Base-by-base conservation (phyloP, 2,113 vertebrate species). In the Empidonax traillii region DNA sequence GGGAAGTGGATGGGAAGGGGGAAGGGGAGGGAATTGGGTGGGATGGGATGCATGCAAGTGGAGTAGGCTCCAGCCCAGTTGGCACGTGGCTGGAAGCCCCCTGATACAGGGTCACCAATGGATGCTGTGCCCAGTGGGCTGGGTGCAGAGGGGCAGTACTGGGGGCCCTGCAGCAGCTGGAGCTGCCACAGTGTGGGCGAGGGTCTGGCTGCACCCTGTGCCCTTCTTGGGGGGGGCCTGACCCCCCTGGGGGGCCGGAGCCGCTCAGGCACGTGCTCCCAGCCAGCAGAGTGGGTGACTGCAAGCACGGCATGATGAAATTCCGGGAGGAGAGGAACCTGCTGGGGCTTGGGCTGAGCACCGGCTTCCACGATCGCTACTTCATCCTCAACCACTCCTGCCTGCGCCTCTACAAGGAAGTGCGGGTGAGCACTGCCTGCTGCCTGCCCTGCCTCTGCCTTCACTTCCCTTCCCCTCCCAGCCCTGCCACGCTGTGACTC, bases 271-370 rank as follows among this genome's bases (percentile, higher is more conserved):
- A 3, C 17, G 30, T 82, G 55, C 11, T 24, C 78, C 53, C 94
- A 99, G 99, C 98, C 92, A 99, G 97, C 97, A 98, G 99, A 89
- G 98, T 97, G 67, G 98, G 98, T 0, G 97, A 98, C 90, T 98
- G 98, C 95, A 99, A 99, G 89, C 98, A 99, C 1, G 99, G 99
- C 30, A 98, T 98, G 98, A 98, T 99, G 98, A 99, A 99, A 92
- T 99, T 99, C 96, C 97, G 98, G 4, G 99, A 99, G 90, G 99
- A 99, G 96, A 98, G 98, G 65, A 99, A 98, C 96, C 96, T 99
- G 62, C 96, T 99, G 94, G 98, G 98, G 10, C 96, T 99, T 37
- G 99, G 98, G 10, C 96, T 98, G 8, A 97, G 97, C 94, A 97
- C 98, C 1, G 98, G 98, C 95, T 99, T 99, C 97, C 98, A 99